These are phyloP conservation scores for Cheiracanthium punctorium DNA, from an alignment of 2,888 invertebrate genomes.

Conservation along the genomic window DNA sequence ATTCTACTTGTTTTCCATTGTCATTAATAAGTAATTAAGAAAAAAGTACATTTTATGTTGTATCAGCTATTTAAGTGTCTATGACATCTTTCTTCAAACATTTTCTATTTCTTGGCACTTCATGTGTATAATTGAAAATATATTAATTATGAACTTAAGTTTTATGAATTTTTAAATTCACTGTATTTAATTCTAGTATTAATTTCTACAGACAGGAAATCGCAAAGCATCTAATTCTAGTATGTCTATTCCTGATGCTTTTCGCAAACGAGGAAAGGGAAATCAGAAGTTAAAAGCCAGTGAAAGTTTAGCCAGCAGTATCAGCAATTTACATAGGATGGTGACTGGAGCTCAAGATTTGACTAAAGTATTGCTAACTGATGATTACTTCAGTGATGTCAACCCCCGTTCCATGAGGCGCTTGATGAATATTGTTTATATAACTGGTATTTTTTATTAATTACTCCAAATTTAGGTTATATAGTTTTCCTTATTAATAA, in stretches of 20 bases:
- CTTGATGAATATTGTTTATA: slow-evolving; percentile 96
- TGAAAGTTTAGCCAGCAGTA: slow-evolving; percentile 92
- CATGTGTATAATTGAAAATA: too few relatives aligned
- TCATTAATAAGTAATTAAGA: too few relatives aligned
- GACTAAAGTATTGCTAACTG: slow-evolving; percentile 92
- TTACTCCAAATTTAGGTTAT: too few relatives aligned
- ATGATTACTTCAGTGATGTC: slow-evolving; percentile 99
- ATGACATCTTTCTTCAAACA: neutral
- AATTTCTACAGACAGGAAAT: slow-evolving; percentile 47
- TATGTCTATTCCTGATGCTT: slow-evolving; percentile 72
- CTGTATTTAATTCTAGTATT: neutral
- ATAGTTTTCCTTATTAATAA: too few relatives aligned
- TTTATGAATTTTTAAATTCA: neutral
- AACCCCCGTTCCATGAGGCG: slow-evolving; percentile 97
- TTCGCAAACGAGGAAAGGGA: slow-evolving; percentile 72
- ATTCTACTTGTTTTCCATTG: too few relatives aligned
- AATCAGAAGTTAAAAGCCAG: slow-evolving; percentile 77
- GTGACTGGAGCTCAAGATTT: slow-evolving; percentile 84
- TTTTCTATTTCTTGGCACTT: too few relatives aligned
- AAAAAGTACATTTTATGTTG: too few relatives aligned
- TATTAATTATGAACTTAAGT: neutral
- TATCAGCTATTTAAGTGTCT: too few relatives aligned
- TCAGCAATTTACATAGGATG: slow-evolving; percentile 84
- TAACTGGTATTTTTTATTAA: slow-evolving; percentile 83
- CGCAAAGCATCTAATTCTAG: slow-evolving; percentile 72